Base-by-base conservation (phyloP, 2,888 invertebrate species). In the Dolichomitus sp. region DNA sequence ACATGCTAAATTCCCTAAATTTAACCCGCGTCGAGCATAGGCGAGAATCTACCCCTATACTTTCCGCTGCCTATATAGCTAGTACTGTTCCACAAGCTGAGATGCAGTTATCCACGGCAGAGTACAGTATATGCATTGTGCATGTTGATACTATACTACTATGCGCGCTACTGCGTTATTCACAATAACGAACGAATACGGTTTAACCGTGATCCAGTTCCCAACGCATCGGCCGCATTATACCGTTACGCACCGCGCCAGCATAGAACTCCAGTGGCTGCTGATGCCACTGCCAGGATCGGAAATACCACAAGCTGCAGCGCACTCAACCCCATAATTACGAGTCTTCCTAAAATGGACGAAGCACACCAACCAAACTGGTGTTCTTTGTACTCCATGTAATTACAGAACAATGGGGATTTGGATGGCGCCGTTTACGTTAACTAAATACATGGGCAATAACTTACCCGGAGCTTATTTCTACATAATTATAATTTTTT, bases 201-300 rank as follows among this genome's bases (percentile, higher is more conserved):
- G 75, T 79, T 80, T 83, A 80, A 83, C 80, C 80, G 80, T 84
- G 85, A 85, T 85, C 85, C 84, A 85, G 84, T 85, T 85, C 85
- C 84, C 85, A 85, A 84, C 81, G 76, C 77, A 75, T 69, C 75
- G 80, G 63, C 70, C 65, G 69, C 74, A 70, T 80, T 84, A 75
- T 72, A 85, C 85, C 84, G 85, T 85, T 85, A 85, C 80, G 75
- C 75, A 80, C 66, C 50, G 70, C 70, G 80, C 42, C 12, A 50
- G 7, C 27, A 14, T 30, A 14, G 57, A 30, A 57, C 65, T n/a
- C 74, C 40, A 37, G 63, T 14, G 65, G 70, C 79, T 70, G 65
- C 52, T 59, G 61, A 66, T 77, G 40, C 42, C 69, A 50, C 50
- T 61, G 45, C 42, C 40, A 40, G 54, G 48, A 75, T 48, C 61